Conservation (phyloP, 2,888 invertebrate genomes). For the Hofmannophila pseudospretella region DNA sequence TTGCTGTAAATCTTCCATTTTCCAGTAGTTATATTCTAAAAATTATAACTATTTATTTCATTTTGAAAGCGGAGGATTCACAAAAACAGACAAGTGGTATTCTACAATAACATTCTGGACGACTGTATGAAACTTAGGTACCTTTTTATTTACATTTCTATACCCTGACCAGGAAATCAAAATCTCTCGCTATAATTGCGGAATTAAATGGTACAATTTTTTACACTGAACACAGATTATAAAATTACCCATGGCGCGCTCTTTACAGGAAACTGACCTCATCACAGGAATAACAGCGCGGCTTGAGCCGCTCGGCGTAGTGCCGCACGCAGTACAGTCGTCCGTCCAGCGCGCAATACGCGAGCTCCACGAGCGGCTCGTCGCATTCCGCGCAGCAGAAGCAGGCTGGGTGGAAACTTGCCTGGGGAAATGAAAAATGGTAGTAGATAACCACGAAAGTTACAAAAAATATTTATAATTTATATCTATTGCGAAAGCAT, state of each 20-base stretch:
- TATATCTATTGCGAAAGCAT: too few species aligned
- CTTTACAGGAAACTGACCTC: slow-evolving; percentile 97
- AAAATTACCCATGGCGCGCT: neutral
- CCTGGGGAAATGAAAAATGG: slow-evolving; percentile 38
- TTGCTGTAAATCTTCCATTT: too few species aligned
- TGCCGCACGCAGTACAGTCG: slow-evolving; percentile 95
- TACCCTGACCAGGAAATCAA: neutral
- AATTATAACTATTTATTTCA: too few species aligned
- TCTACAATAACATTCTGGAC: too few species aligned
- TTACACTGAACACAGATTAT: neutral
- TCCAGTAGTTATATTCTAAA: too few species aligned
- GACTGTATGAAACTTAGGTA: too few species aligned
- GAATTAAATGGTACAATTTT: too few species aligned
- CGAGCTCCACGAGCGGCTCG: slow-evolving; percentile 96
- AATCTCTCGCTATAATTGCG: neutral
- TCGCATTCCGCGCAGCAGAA: slow-evolving; percentile 93
- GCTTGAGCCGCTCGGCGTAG: slow-evolving; percentile 97
- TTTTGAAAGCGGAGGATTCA: too few species aligned
- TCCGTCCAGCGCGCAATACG: slow-evolving; percentile 95
- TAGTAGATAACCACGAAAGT: too few species aligned
- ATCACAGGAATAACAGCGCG: slow-evolving; percentile 97
- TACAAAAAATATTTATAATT: too few species aligned
- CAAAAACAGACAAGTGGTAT: too few species aligned
- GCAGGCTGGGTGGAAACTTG: slow-evolving; percentile 94
- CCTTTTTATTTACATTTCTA: too few species aligned